phyloP scores from a whole-genome alignment of 2,797 vertebrate species.

The Catamblyrhynchus diadema region DNA sequence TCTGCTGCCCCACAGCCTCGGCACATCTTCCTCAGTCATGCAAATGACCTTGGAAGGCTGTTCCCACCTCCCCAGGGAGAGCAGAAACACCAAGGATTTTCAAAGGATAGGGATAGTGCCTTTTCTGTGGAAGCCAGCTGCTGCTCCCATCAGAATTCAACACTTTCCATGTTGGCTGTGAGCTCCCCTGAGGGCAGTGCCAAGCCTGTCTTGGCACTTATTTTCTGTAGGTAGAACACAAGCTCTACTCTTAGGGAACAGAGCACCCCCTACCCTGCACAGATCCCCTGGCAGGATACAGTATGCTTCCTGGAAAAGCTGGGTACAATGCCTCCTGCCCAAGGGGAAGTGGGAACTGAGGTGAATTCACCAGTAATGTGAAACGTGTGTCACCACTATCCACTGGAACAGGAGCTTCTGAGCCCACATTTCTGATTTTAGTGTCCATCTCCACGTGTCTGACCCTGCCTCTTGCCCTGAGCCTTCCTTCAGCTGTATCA shows the following conservation, averaged over 20 bases:
- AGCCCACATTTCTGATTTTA: not conserved
- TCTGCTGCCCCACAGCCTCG: not conserved
- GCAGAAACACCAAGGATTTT: not conserved
- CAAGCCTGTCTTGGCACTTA: not conserved
- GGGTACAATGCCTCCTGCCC: not conserved
- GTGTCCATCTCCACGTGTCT: not conserved
- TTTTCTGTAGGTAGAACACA: not conserved
- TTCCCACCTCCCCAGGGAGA: not conserved
- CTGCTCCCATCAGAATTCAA: constrained; percentile 16
- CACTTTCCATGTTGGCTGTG: not conserved
- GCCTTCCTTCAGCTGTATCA: not conserved
- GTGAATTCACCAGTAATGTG: not conserved
- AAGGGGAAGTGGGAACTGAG: accelerated
- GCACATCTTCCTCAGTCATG: not conserved
- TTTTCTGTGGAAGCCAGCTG: not conserved
- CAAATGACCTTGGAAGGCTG: not conserved
- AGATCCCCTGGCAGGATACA: not conserved
- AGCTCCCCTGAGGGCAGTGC: not conserved
- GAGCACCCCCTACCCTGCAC: not conserved
- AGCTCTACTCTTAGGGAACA: not conserved
- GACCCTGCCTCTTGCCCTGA: not conserved
- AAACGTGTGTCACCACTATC: accelerated
- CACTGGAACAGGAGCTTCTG: not conserved
- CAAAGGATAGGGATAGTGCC: not conserved
- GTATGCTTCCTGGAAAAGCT: not conserved